phyloP scores from a whole-genome alignment of 2,888 invertebrate species.

The Lathronympha strigana region DNA sequence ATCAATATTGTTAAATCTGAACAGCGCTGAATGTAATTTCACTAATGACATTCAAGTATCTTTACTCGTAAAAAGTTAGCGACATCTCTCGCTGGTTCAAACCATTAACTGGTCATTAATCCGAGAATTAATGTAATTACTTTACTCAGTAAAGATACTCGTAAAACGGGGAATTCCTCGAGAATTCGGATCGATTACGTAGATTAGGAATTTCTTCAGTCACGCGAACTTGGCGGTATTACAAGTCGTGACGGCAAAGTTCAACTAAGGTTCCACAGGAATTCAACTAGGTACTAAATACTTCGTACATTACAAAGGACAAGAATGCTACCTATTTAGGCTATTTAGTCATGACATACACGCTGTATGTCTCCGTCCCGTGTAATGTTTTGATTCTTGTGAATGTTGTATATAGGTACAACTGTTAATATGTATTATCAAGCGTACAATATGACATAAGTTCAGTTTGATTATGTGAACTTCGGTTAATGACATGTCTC shows the following conservation, averaged over 20 bases:
- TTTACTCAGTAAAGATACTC: conserved; percentile 12
- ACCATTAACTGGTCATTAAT: conserved; percentile 3
- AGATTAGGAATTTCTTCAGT: conserved; percentile 3
- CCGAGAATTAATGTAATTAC: conserved; percentile 10
- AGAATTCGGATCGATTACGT: conserved; percentile 15
- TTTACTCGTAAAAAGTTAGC: not conserved
- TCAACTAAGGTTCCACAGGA: not conserved
- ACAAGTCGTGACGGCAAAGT: not conserved
- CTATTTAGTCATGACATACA: not conserved
- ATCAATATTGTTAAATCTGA: too few relatives aligned
- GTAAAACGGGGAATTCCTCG: conserved; percentile 2
- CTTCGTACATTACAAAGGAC: not conserved
- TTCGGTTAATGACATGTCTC: too few relatives aligned
- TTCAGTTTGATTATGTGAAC: too few relatives aligned
- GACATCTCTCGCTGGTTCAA: not conserved
- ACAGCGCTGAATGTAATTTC: not conserved
- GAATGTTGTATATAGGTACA: too few relatives aligned
- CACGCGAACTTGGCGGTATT: not conserved
- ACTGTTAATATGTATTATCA: too few relatives aligned
- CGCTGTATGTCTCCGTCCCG: too few relatives aligned
- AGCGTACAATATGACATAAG: too few relatives aligned
- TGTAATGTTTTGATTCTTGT: too few relatives aligned
- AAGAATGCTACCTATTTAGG: not conserved
- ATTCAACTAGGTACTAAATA: not conserved
- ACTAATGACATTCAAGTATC: not conserved